Base-by-base conservation (phyloP, 2,797 vertebrate species). In the Tragelaphus eurycerus region DNA sequence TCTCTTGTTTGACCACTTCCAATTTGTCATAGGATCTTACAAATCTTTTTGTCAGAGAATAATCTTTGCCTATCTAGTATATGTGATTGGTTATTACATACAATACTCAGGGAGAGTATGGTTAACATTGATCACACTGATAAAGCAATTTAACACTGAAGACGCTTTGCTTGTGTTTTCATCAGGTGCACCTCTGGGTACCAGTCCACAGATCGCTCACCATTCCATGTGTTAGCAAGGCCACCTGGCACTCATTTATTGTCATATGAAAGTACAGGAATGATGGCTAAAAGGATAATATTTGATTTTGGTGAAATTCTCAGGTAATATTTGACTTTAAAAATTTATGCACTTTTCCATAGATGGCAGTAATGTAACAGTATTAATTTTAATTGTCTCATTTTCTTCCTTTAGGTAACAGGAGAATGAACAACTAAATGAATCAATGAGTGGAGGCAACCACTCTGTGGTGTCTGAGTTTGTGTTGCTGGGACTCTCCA, bases 401-500 rank as follows among this genome's bases (percentile, higher is more conserved):
- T 79, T 93, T 89, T 87, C 62, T 89, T 9, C 8, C 43, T 76
- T 57, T 84, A 94, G 86, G 84, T 89, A 76, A 84, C 89, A 74
- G 60, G 64, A 94, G 15, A 48, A 2, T n/a, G 27, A 91, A 89
- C 7, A 86, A 48, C 6, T 57, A 76, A 54, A 89, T 34, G 64
- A 82, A 4, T n/a, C 38, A 90, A 85, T 90, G 88, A 50, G 83
- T 55, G 17, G 23, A 79, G 7, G 16, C 89, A 98, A 97, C 16
- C 2, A 76, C 25, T 93, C 96, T 38, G 12, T 67, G 16, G 95
- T 97, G n/a, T 91, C 96, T 94, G 97, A 96, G 62, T 96, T 98
- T 89, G 89, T 98, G 31, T 38, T 97, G 16, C 59, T 97, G 91
- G 96, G 96, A 55, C 88, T 98, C 29, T 97, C 97, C 46, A 87